A percentile compares a stretch with the other conserved stretches of the same genome.
Evolutionary conservation across 2,113 vertebrate species (phyloP).

Genomic region (Glaucomys volans): DNA sequence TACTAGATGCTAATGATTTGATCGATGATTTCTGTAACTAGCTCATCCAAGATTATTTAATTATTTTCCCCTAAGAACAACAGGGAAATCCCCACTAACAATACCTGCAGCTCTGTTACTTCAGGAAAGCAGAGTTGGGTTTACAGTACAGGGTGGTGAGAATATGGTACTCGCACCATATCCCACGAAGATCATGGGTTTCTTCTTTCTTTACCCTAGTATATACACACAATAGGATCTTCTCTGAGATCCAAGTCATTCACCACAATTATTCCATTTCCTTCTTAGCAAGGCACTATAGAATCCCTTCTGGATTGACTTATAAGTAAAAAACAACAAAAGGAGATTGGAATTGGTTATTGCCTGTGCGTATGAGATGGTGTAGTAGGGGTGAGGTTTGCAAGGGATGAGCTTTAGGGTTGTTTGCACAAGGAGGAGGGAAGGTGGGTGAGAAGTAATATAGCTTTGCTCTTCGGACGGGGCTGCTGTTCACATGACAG

Average conservation of each 20-base stretch:
- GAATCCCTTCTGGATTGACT: neutral
- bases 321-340: neutral
- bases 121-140: neutral
- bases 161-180: neutral
- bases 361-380: neutral
- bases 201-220: neutral
- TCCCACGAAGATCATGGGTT: neutral
- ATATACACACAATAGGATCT: neutral
- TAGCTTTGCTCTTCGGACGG: neutral
- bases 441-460: neutral
- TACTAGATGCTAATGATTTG: neutral
- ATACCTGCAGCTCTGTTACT: neutral
- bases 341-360: neutral
- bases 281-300: neutral
- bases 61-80: neutral
- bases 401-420: neutral
- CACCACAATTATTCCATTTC: neutral
- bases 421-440: neutral
- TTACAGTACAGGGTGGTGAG: neutral
- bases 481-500: neutral
- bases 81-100: neutral
- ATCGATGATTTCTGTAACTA: neutral
- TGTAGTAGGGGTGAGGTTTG: neutral
- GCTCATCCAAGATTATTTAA: neutral
- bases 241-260: neutral